Conservation (phyloP, 1,140 invertebrate species). For the Tetramorium alpestre region DNA sequence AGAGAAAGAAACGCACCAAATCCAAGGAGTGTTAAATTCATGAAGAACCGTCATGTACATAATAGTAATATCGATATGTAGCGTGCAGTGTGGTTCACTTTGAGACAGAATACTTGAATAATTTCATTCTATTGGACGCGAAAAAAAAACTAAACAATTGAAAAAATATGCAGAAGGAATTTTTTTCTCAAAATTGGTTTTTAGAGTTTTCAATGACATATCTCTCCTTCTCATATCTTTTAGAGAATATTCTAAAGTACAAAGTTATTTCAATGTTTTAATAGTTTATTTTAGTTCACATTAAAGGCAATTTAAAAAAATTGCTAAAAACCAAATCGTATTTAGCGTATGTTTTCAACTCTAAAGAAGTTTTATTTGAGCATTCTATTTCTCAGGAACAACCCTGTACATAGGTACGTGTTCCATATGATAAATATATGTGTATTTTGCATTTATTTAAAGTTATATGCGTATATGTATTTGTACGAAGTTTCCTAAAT, state of each 20-base stretch:
- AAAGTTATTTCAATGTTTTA: neutral
- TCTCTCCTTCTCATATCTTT: neutral
- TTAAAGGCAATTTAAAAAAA: neutral
- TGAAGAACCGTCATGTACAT: constrained; percentile 23
- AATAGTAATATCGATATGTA: constrained; percentile 12
- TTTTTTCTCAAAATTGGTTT: neutral
- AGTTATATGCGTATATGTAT: neutral
- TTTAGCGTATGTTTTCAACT: neutral
- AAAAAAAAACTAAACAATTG: neutral
- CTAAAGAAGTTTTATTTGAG: neutral
- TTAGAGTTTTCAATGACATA: neutral
- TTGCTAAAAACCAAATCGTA: neutral
- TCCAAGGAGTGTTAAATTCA: neutral
- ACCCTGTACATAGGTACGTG: constrained; percentile 10
- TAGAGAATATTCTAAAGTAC: neutral
- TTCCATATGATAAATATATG: constrained; percentile 17
- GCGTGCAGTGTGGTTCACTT: constrained; percentile 7
- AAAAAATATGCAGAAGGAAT: neutral
- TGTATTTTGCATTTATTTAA: constrained; percentile 51
- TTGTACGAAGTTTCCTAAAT: constrained; percentile 43
- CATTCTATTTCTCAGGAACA: neutral
- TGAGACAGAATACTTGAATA: neutral
- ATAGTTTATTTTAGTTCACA: neutral
- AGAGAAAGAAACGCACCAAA: neutral
- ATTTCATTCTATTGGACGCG: neutral